phyloP scores from a whole-genome alignment of 1,140 invertebrate genomes.

The Macrobrachium rosenbergii region DNA sequence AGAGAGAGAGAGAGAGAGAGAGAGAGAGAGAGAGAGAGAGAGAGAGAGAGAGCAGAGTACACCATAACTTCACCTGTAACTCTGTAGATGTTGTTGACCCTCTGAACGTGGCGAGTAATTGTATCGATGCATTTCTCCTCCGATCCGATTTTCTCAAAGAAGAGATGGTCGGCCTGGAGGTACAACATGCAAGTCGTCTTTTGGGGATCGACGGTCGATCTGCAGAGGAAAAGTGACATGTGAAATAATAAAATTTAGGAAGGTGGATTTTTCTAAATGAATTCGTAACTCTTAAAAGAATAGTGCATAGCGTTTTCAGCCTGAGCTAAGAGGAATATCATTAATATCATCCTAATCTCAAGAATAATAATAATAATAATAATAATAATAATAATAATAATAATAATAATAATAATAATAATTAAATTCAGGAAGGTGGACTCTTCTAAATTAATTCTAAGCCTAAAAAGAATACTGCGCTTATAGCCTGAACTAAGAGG shows the following conservation, averaged over 20 bases:
- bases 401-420: too few relatives aligned
- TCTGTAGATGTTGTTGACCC: conserved; percentile 93
- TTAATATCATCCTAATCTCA: too few relatives aligned
- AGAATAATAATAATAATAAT: not conserved
- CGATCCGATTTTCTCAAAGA: conserved; percentile 90
- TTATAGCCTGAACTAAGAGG: too few relatives aligned
- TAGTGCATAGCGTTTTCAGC: too few relatives aligned
- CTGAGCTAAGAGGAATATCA: too few relatives aligned
- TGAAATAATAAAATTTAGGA: conserved; percentile 68
- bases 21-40: not conserved
- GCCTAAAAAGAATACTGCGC: too few relatives aligned
- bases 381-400: too few relatives aligned
- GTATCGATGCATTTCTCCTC: conserved; percentile 96
- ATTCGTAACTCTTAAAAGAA: too few relatives aligned
- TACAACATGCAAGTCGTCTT: conserved; percentile 88
- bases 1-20: not conserved
- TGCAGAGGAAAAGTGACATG: conserved; percentile 72
- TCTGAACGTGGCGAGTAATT: conserved; percentile 93
- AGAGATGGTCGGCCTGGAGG: conserved; percentile 94
- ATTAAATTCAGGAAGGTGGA: too few relatives aligned
- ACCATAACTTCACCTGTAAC: conserved; percentile 79
- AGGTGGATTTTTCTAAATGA: not conserved
- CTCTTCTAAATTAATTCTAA: too few relatives aligned
- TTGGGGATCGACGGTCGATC: conserved; percentile 80
- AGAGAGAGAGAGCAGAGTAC: not conserved